phyloP scores from a whole-genome alignment of 53 echinoderm and acorn worm species.

The Hippasteria phrygiana region DNA sequence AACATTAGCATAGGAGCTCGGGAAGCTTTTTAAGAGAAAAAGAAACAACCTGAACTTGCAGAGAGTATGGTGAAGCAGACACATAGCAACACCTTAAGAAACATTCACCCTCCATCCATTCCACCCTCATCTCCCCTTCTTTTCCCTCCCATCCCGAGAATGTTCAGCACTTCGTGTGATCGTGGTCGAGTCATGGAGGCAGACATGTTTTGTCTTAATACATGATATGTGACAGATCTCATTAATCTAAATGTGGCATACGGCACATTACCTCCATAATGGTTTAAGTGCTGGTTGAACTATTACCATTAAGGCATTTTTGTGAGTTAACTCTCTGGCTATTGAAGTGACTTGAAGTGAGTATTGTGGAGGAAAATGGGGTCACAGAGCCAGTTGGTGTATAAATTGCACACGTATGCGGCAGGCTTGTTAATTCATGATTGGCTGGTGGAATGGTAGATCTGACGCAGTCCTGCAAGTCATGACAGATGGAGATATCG shows the following conservation, averaged over 20 bases:
- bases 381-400: not conserved
- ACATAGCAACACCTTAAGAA: too few relatives aligned
- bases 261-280: slow-evolving; percentile 7
- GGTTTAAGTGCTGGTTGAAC: slow-evolving; percentile 28
- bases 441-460: not conserved
- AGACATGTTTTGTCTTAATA: not conserved
- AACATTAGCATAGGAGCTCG: too few relatives aligned
- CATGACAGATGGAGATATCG: slow-evolving; percentile 20
- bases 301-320: not conserved
- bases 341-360: slow-evolving; percentile 1
- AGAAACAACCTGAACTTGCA: too few relatives aligned
- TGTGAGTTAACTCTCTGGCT: not conserved
- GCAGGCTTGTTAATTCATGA: not conserved
- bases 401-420: not conserved
- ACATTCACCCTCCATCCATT: too few relatives aligned
- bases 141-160: not conserved
- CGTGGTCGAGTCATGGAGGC: not conserved
- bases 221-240: not conserved
- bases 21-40: too few relatives aligned
- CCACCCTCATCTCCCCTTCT: not conserved
- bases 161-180: not conserved
- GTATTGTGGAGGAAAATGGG: not conserved
- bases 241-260: not conserved
- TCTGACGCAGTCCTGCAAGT: not conserved
- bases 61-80: too few relatives aligned